A percentile compares a stretch with the other conserved stretches of the same genome.
These are phyloP conservation scores for Malurus alboscapulatus DNA, from an alignment of 2,113 vertebrate species.

Conservation along the genomic window DNA sequence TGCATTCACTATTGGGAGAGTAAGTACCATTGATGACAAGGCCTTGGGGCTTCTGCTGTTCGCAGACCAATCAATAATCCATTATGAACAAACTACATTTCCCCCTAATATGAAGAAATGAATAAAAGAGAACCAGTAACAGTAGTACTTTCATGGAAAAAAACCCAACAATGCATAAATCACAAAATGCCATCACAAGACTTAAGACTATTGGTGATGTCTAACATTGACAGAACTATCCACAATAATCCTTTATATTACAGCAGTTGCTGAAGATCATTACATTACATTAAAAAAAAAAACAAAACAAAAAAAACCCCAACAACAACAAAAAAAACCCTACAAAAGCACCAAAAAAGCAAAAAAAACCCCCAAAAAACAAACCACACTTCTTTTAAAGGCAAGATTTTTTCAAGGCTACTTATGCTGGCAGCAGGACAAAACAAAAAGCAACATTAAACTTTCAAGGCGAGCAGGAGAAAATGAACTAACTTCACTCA, in stretches of 20 bases:
- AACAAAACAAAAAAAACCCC: too few species aligned
- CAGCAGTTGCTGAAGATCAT: not conserved
- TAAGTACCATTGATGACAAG: conserved; percentile 77
- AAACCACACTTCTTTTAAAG: not conserved
- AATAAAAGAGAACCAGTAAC: conserved; percentile 77
- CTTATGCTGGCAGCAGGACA: not conserved
- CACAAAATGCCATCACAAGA: conserved; percentile 39
- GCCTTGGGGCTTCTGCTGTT: conserved; percentile 83
- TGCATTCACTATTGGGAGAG: conserved; percentile 84
- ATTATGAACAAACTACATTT: conserved; percentile 89
- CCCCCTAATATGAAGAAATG: conserved; percentile 74
- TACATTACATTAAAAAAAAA: not conserved
- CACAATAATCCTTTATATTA: conserved; percentile 22
- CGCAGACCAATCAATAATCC: conserved; percentile 90
- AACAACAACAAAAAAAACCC: too few species aligned
- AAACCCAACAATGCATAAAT: conserved; percentile 3
- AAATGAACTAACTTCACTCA: not conserved
- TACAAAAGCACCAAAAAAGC: too few species aligned
- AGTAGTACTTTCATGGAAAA: conserved; percentile 49
- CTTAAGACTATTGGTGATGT: not conserved
- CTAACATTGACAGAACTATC: not conserved
- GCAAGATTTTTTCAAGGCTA: not conserved
- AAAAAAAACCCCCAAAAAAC: too few species aligned
- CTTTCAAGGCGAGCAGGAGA: not conserved
- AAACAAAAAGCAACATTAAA: not conserved